These are phyloP conservation scores for Monopis laevigella DNA, from an alignment of 2,888 invertebrate genomes.

Conservation along the genomic window DNA sequence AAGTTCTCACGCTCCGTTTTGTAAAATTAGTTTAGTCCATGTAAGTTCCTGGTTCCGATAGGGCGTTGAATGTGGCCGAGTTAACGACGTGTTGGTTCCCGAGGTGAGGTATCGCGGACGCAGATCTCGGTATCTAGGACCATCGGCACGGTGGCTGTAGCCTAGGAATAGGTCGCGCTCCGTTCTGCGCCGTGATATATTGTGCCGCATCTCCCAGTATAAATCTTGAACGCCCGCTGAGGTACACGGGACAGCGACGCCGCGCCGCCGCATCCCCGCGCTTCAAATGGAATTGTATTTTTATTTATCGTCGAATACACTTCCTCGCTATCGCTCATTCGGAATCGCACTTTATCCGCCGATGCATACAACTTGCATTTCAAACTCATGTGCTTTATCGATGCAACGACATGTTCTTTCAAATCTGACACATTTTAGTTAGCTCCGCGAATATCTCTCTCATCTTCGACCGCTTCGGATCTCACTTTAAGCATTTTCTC, in stretches of 20 bases:
- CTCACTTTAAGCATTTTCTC: too few relatives aligned
- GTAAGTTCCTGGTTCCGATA: not conserved
- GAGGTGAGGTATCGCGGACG: slow-evolving; percentile 39
- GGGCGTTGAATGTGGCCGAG: not conserved
- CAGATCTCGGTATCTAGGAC: slow-evolving; percentile 53
- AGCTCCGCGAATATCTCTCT: too few relatives aligned
- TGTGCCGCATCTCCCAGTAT: slow-evolving; percentile 62
- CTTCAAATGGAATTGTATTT: slow-evolving; percentile 67
- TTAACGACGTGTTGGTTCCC: slow-evolving; percentile 35
- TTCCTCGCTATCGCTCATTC: slow-evolving; percentile 55
- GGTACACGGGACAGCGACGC: slow-evolving; percentile 51
- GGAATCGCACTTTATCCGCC: slow-evolving; percentile 61
- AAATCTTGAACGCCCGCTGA: slow-evolving; percentile 67
- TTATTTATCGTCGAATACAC: slow-evolving; percentile 54
- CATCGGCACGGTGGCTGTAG: slow-evolving; percentile 53
- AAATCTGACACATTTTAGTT: too few relatives aligned
- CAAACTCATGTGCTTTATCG: not conserved
- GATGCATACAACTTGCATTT: slow-evolving; percentile 21
- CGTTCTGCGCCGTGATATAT: slow-evolving; percentile 55
- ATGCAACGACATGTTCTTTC: not conserved
- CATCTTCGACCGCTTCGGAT: too few relatives aligned
- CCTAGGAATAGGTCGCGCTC: slow-evolving; percentile 59
- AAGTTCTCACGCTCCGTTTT: slow-evolving; percentile 2
- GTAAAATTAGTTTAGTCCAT: not conserved
- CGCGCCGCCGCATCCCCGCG: slow-evolving; percentile 51